Percentiles rank a stretch among this genome's conserved stretches.
Conservation (phyloP, 2,113 vertebrate genomes). For the Arizona elegans region DNA sequence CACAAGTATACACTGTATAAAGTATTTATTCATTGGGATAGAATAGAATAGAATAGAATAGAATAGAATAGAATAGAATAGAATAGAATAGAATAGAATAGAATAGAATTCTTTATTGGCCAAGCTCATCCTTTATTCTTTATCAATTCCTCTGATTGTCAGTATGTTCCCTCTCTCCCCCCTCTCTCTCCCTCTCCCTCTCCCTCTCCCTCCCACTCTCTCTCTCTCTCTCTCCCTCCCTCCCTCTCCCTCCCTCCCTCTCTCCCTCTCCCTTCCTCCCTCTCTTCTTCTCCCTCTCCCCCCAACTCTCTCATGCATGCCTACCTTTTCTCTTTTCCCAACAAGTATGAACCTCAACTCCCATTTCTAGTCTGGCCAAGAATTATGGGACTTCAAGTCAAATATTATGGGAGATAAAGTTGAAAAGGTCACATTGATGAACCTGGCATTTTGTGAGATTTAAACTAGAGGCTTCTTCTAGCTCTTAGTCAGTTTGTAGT, state of each 20-base stretch:
- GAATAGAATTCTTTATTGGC: neutral
- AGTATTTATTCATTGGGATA: neutral
- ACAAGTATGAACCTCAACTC: neutral
- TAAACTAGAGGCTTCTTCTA: neutral
- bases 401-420: neutral
- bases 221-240: no score
- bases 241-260: no score
- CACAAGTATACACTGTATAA: neutral
- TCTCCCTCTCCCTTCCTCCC: no score
- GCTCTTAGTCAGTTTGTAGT: neutral
- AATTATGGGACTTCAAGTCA: neutral
- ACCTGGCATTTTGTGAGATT: neutral
- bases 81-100: no score
- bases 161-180: no score
- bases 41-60: rapidly evolving
- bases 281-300: no score
- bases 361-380: neutral
- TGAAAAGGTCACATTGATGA: neutral
- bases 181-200: no score
- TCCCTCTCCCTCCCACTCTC: no score
- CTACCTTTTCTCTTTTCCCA: neutral
- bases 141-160: neutral
- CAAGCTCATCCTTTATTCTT: neutral
- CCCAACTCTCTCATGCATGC: neutral
- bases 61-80: no score